These are phyloP conservation scores for Girardinus metallicus DNA, from an alignment of 2,797 vertebrate species.

Conservation along the genomic window DNA sequence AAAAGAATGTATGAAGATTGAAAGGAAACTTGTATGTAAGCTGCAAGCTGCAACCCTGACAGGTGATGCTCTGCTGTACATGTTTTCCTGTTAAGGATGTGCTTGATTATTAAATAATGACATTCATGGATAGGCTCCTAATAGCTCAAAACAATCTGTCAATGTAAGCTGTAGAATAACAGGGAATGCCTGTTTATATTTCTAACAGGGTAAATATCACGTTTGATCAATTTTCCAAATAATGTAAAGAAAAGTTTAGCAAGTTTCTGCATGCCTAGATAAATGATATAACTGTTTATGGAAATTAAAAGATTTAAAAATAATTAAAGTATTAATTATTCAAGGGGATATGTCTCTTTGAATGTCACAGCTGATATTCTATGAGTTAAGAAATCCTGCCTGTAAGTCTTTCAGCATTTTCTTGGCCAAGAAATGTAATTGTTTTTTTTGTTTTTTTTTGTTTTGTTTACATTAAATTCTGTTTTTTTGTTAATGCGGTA, in stretches of 20 bases:
- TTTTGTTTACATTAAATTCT: conserved; percentile 27
- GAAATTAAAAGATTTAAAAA: neutral
- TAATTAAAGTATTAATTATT: neutral
- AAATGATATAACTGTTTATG: neutral
- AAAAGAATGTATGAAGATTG: neutral
- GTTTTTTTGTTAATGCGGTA: neutral
- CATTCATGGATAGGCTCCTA: neutral
- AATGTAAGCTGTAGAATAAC: neutral
- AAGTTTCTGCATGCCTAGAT: neutral
- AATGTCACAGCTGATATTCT: conserved; percentile 38
- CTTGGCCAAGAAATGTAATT: conserved; percentile 55
- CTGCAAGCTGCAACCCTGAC: neutral
- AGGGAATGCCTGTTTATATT: no score
- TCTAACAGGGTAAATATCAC: no score
- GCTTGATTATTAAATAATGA: neutral
- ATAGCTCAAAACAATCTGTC: neutral
- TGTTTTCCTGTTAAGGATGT: neutral
- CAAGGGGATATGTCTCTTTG: conserved; percentile 19
- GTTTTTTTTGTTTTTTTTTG: conserved; percentile 23
- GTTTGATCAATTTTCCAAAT: neutral
- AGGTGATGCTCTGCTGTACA: neutral
- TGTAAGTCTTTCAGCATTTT: conserved; percentile 45
- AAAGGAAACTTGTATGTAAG: no score
- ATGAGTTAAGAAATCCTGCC: conserved; percentile 37
- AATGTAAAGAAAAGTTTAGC: neutral